These are phyloP conservation scores for Morone chrysops DNA, from an alignment of 2,113 vertebrate genomes.

Conservation along the genomic window DNA sequence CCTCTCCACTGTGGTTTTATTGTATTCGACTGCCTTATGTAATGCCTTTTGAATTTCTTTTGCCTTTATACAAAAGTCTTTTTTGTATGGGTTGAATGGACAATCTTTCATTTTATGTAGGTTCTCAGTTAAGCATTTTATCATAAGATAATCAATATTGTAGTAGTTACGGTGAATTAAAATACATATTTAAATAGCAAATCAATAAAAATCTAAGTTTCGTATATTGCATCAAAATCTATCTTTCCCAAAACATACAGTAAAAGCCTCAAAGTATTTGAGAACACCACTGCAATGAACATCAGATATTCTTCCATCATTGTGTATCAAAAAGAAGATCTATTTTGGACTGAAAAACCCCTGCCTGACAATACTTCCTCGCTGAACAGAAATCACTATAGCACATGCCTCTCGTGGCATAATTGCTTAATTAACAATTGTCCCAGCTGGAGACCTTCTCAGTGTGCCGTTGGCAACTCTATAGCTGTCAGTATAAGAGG, in stretches of 20 bases:
- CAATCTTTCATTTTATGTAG: background rate
- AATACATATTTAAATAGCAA: background rate
- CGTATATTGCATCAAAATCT: background rate
- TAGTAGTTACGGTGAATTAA: background rate
- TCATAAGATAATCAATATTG: background rate
- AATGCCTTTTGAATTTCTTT: too few relatives aligned
- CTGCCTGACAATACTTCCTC: background rate
- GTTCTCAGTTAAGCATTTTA: background rate
- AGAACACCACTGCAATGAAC: background rate
- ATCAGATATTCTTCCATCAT: background rate
- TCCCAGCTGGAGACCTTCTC: conserved; percentile 43
- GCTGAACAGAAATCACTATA: conserved; percentile 43
- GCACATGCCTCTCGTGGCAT: conserved; percentile 42
- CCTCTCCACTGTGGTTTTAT: background rate
- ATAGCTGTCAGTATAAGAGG: background rate
- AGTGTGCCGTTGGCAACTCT: conserved; percentile 24
- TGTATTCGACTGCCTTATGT: background rate
- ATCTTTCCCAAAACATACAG: background rate
- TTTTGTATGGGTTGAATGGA: background rate
- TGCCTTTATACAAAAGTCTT: background rate
- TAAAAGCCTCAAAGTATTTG: background rate
- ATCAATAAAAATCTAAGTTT: background rate
- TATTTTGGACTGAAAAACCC: background rate
- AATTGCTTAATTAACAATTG: conserved; percentile 59
- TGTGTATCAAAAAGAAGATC: background rate